Evolutionary conservation across 2,888 invertebrate species (phyloP).

Genomic region (Athalia cordata): DNA sequence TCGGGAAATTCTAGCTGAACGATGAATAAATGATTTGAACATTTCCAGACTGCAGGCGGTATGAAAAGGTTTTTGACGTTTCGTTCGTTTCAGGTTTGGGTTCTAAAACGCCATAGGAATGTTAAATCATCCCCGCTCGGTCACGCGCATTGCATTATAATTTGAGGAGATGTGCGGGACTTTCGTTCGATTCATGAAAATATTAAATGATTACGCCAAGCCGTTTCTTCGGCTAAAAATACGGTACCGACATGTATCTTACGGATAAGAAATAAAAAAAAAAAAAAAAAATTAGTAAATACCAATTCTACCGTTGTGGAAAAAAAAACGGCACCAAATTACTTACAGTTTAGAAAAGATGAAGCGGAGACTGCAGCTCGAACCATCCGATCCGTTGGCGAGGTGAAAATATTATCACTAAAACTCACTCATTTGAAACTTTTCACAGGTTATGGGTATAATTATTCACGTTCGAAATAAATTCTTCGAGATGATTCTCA

Average conservation of each 20-base stretch:
- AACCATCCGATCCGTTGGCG: constrained; percentile 31
- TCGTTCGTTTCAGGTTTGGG: neutral
- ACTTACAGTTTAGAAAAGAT: constrained; percentile 12
- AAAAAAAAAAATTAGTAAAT: neutral
- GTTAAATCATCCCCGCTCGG: constrained; percentile 3
- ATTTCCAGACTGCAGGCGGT: neutral
- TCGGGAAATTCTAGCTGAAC: too few species aligned
- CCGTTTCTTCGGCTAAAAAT: neutral
- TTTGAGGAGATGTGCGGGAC: neutral
- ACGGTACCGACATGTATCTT: neutral
- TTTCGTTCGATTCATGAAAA: neutral
- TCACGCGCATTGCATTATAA: neutral
- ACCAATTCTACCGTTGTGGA: neutral
- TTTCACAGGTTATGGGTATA: constrained; percentile 1
- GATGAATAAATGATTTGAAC: too few species aligned
- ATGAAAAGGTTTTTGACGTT: neutral
- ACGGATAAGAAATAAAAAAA: too few species aligned
- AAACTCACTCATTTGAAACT: constrained; percentile 21
- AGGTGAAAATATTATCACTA: constrained; percentile 7
- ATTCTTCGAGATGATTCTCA: neutral
- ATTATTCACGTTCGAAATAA: neutral
- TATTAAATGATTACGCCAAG: neutral
- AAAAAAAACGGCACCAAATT: neutral
- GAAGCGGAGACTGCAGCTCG: neutral
- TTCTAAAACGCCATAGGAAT: neutral